Base-by-base conservation (phyloP, 2,888 invertebrate species). In the Noctua janthe region DNA sequence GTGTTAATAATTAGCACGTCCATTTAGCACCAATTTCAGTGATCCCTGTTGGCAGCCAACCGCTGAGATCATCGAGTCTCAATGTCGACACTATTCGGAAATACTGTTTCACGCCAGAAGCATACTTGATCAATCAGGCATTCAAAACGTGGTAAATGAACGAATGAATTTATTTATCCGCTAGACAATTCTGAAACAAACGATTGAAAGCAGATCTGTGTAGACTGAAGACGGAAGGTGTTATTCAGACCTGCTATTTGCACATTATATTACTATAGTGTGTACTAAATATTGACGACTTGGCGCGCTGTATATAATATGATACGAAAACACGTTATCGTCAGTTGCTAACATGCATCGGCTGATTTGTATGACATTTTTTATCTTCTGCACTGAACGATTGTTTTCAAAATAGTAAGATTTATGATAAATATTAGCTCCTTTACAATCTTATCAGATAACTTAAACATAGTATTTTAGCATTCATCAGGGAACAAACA, bases 11-110 rank as follows among this genome's bases (percentile, higher is more conserved):
- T 92, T 92, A 92, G 88, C 92, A 88, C 86, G 84, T 86, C 80
- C 83, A 87, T 91, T 94, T 94, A 94, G 92, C 92, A 90, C 87
- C 90, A 91, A 91, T 92, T 93, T 90, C 90, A 90, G 91, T 89
- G 90, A 86, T 91, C 89, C 90, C 90, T 87, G 89, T 90, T 92
- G 92, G 87, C 84, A 87, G 80, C 82, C 81, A 78, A 83, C 39
- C 77, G 82, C 80, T 90, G 90, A 90, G 90, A 92, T 93, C 93
- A 93, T 91, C 92, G 85, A 82, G 88, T 89, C 91, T 91, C 93
- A 93, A 92, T 94, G 93, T 89, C 91, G 87, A 89, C 83, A 88
- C 89, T 85, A 82, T 87, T 90, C 87, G 87, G 87, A 89, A 88
- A 87, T 88, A 83, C 82, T 73, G 74, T 82, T 90, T 89, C 82